Conservation (phyloP, 2,113 vertebrate genomes). For the Corydoras maculifer region DNA sequence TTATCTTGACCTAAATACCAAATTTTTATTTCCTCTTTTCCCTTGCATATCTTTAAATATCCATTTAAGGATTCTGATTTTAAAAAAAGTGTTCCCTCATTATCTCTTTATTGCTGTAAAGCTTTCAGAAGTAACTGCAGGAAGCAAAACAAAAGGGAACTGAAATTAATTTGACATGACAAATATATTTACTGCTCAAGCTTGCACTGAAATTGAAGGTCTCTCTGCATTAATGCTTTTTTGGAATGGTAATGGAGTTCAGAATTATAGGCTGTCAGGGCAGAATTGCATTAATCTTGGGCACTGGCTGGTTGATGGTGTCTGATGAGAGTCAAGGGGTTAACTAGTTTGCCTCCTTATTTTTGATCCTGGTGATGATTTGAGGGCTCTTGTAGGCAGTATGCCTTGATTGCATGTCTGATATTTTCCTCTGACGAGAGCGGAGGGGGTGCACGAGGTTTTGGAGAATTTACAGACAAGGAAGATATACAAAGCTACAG, state of each 20-base stretch:
- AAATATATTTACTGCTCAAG: slow-evolving; percentile 29
- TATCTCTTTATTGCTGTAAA: slow-evolving; percentile 16
- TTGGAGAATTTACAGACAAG: slow-evolving; percentile 40
- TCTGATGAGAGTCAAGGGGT: slow-evolving; percentile 55
- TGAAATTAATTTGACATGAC: slow-evolving; percentile 38
- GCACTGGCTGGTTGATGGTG: slow-evolving; percentile 43
- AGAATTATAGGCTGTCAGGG: slow-evolving; percentile 54
- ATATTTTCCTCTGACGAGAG: slow-evolving; percentile 48
- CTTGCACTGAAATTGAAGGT: neutral
- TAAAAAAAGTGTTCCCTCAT: slow-evolving; percentile 2
- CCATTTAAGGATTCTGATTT: neutral
- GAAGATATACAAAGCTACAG: slow-evolving; percentile 8
- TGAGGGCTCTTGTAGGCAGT: slow-evolving; percentile 50
- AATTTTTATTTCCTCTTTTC: slow-evolving; percentile 1
- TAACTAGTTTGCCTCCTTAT: slow-evolving; percentile 51
- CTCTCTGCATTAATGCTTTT: slow-evolving; percentile 7
- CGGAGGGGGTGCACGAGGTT: slow-evolving; percentile 23
- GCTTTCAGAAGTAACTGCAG: slow-evolving; percentile 48
- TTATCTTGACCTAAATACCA: slow-evolving; percentile 10
- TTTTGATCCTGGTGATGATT: slow-evolving; percentile 56
- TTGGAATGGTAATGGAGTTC: slow-evolving; percentile 50
- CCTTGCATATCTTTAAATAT: neutral
- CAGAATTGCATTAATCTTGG: slow-evolving; percentile 39
- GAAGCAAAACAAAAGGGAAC: slow-evolving; percentile 19
- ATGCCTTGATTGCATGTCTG: slow-evolving; percentile 61